These are phyloP conservation scores for Limenitis arthemis DNA, from an alignment of 2,888 invertebrate genomes.

Conservation along the genomic window DNA sequence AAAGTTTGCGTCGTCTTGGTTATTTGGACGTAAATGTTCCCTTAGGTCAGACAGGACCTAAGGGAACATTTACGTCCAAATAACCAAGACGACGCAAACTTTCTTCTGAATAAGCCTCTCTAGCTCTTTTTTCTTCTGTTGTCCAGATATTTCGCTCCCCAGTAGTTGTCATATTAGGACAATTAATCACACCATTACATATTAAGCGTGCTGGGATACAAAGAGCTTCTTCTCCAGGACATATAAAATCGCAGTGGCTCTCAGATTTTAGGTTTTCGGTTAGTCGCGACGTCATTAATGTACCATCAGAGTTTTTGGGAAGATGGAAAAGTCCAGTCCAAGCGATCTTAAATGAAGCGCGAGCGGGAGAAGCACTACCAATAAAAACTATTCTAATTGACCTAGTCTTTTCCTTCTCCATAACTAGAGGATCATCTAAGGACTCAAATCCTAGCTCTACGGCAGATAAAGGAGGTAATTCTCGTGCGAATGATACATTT, in stretches of 20 bases:
- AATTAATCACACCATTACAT: slow-evolving; percentile 91
- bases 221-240: slow-evolving; percentile 86
- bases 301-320: slow-evolving; percentile 87
- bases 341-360: slow-evolving; percentile 89
- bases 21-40: slow-evolving; percentile 64
- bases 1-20: slow-evolving; percentile 73
- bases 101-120: slow-evolving; percentile 72
- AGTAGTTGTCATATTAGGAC: slow-evolving; percentile 80
- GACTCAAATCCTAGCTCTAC: slow-evolving; percentile 80
- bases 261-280: slow-evolving; percentile 59
- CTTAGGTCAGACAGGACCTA: slow-evolving; percentile 63
- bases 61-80: slow-evolving; percentile 57
- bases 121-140: slow-evolving; percentile 62
- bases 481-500: slow-evolving; percentile 85
- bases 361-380: slow-evolving; percentile 83
- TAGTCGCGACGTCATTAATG: slow-evolving; percentile 82
- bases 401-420: slow-evolving; percentile 74
- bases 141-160: slow-evolving; percentile 65
- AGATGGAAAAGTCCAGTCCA: slow-evolving; percentile 93
- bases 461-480: slow-evolving; percentile 84
- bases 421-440: slow-evolving; percentile 65
- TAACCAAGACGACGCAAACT: slow-evolving; percentile 73
- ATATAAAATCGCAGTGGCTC: slow-evolving; percentile 82
- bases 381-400: slow-evolving; percentile 81
- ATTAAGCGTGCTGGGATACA: slow-evolving; percentile 89